Evolutionary conservation across 23 tunicate species (phyloP), one percentile per base, ranked within the genome.

Genomic region (Botrylloides violaceus): DNA sequence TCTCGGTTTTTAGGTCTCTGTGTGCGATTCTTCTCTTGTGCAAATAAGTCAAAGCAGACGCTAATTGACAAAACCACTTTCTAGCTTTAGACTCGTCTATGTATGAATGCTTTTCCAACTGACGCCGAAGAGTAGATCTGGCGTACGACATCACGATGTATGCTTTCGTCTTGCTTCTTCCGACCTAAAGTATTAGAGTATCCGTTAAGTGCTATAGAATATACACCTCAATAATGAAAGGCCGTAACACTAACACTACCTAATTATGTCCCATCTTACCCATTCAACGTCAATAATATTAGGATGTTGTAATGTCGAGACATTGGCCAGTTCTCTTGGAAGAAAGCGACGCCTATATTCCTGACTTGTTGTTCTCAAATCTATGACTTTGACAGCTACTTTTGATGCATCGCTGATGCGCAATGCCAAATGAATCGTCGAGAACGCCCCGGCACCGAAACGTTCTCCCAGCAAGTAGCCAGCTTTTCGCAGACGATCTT

Each of bases 1-100:
- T 95, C 82, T 95, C 99, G 7, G 83, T 64, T 71, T 95, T 95
- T 1, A 95, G 66, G 70, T 95, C 99, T 20, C 99, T 79, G 66
- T 95, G 99, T 64, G 95, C 95, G 61, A 95, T 87, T 49, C 96
- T 84, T 53, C 76, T 84, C 0, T 75, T 55, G 39, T 95, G 96
- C 34, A 87, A 58, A 72, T 95, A 95, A 29, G 87, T 83, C 58
- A 95, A 60, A 6, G 99, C 99, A 34, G 95, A 82, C 77, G 99
- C 83, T 58, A 90, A 71, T 55, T 95, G 99, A 36, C 86, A 71
- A 60, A 90, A 90, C 97, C 97, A 90, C 27, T 78, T 83, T 66
- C 80, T 82, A 38, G 97, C 97, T 35, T 83, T 89, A 2, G 72
- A 75, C 65, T 90, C 97, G 31, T 79, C 80, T 29, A 90, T 83